Evolutionary conservation across 2,888 invertebrate genomes (phyloP), one percentile per base, ranked within the genome.

Genomic region (Drosophila percnosoma): DNA sequence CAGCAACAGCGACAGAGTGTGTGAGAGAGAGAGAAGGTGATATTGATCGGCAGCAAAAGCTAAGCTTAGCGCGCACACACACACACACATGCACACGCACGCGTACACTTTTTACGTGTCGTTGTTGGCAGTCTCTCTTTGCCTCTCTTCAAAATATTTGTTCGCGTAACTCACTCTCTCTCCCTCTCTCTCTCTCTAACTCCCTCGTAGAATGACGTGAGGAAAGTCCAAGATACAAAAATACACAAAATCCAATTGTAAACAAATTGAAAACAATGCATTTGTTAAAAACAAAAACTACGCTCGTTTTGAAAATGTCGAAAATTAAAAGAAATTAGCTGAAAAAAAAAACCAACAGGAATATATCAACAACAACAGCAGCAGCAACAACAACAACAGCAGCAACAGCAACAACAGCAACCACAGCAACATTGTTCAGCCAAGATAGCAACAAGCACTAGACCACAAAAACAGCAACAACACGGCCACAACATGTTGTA

Each of bases 401-500:
- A 51, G 45, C 21, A 18, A 31, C 64, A 51, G 36, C 11, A n/a
- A 31, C 40, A 67, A 21, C 51, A 67, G 27, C 42, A 62, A 10
- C 53, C 49, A n/a, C 68, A 72, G 54, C 64, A 66, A 55, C 59
- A 75, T 66, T 70, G 33, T 69, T 62, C 54, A 48, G 38, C 60
- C 2, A 55, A 57, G 27, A 36, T 36, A 64, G 27, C 38, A 73
- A 52, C 53, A 60, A 40, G 53, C 62, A 48, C 53, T n/a, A 27
- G 40, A 31, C 42, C 49, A 63, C 64, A 55, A 45, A 15, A 15
- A 27, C 61, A 77, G 55, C 75, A 61, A 65, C 75, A 78, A 54
- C 18, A 78, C 88, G 88, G 83, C 87, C 72, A 64, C 73, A 89
- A 78, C 68, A 88, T 89, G 87, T 85, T 86, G 89, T 82, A 87